Evolutionary conservation across 2,797 vertebrate species (phyloP), one percentile per base, ranked within the genome.

Genomic region (Manis pentadactyla): DNA sequence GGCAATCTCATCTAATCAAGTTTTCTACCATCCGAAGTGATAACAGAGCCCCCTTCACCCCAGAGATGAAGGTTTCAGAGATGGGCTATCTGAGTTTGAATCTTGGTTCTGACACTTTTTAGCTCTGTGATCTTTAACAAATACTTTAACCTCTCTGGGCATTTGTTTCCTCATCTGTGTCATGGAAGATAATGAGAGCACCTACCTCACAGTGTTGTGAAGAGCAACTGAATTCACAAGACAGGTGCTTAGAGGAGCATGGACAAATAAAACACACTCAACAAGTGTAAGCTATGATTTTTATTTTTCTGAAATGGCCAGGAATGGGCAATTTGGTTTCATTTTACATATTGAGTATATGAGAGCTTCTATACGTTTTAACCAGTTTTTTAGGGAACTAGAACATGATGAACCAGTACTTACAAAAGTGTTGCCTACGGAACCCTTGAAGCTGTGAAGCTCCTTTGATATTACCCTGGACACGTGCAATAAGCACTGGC

Each of bases 201-300:
- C 14, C 4, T 7, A 75, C 1, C 11, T 68, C 23, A 57, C 4
- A 10, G 25, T 57, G 19, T 69, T 55, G 7, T 53, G 4, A 75
- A 46, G n/a, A 83, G 51, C 84, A 81, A 90, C 84, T 94, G 31
- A 55, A 71, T 90, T 81, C 64, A 63, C 9, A 69, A 94, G 5
- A 18, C 21, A 37, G 53, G 1, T 25, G 2, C 11, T 68, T 75
- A n/a, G 42, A 87, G 34, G 61, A 87, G 2, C n/a, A 74, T 4
- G 59, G 63, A 19, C n/a, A 63, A 42, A 73, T 27, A 53, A 42
- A 86, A 73, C 64, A 73, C 27, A 23, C 12, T 71, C 7, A 78
- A 66, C 34, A 68, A 57, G 27, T 7, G 19, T 83, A 18, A 89
- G 57, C 37, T 74, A 37, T 49, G 39, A 66, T 88, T 88, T 74